Evolutionary conservation across 2,888 invertebrate species (phyloP), one percentile per base, ranked within the genome.

Genomic region (Caradrina clavipalpis): DNA sequence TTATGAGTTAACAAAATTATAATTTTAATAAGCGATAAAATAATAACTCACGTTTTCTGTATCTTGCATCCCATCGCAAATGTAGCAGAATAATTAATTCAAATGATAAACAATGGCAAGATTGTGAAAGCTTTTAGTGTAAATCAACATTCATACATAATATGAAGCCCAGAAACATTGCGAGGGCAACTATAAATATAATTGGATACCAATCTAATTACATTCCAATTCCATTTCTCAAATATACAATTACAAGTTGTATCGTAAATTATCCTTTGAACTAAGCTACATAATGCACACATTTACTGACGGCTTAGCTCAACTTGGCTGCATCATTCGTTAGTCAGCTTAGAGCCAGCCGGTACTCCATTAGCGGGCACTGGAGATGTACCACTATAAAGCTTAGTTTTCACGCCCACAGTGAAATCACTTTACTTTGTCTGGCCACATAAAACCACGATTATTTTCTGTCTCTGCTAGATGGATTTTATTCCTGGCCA

Each of bases 311-410:
- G 22, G 67, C 62, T 74, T 49, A 64, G 60, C 49, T 35, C n/a
- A n/a, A 62, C 55, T 60, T 42, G 59, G 60, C 69, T 73, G 68
- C 77, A 69, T 69, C 78, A 80, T 66, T 80, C 64, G 80, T 75
- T 80, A 80, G 79, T 80, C 79, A 79, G 78, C 78, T 80, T 80
- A 78, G 10, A 67, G 80, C 75, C 80, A 69, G 54, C 62, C 73
- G 15, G 63, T 65, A 69, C 71, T 78, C 78, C 78, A 78, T 78
- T 78, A 78, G 63, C 45, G 45, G 50, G 49, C 60, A 72, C 59
- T 62, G 59, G 50, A 71, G 75, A 42, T 58, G 60, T 57, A 17
- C 66, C 61, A 67, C 77, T 73, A 49, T 68, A 75, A 71, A 71
- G 78, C 78, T 70, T 74, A 70, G 70, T 54, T 54, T 54, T 74